Percentiles rank a stretch among this genome's conserved stretches.
Evolutionary conservation across 1,140 invertebrate genomes (phyloP).

Genomic region (Neuroterus valhalla): DNA sequence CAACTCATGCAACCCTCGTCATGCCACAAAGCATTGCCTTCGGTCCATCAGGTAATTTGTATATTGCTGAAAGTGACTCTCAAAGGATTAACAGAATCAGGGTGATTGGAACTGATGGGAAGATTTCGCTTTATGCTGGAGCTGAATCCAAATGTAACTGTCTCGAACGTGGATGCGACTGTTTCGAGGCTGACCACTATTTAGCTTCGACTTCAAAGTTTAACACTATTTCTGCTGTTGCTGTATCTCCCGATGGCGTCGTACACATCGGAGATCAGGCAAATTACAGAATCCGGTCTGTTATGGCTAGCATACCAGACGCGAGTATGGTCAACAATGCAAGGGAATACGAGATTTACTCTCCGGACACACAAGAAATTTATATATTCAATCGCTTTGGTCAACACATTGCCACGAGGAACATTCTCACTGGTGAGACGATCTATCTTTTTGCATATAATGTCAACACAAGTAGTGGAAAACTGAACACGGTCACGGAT

Average conservation of each 20-base stretch:
- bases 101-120: conserved; percentile 93
- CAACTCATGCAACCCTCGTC: conserved; percentile 91
- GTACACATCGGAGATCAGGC: conserved; percentile 96
- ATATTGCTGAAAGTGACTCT: conserved; percentile 95
- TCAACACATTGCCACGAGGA: conserved; percentile 93
- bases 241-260: conserved; percentile 94
- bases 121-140: conserved; percentile 93
- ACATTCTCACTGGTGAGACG: conserved; percentile 93
- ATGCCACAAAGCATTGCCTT: conserved; percentile 96
- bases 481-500: conserved; percentile 93
- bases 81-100: conserved; percentile 95
- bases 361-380: conserved; percentile 95
- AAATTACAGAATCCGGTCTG: conserved; percentile 91
- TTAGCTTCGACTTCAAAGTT: conserved; percentile 94
- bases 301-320: conserved; percentile 93
- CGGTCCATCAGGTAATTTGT: conserved; percentile 94
- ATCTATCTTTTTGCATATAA: conserved; percentile 96
- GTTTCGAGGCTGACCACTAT: conserved; percentile 93
- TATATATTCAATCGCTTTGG: conserved; percentile 98
- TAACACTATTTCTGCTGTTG: conserved; percentile 93
- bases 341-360: conserved; percentile 95
- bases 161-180: conserved; percentile 90
- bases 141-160: conserved; percentile 97
- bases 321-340: conserved; percentile 79
- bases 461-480: conserved; percentile 96